Conservation (phyloP, 1,140 invertebrate genomes). For the Teleopsis dalmanni region DNA sequence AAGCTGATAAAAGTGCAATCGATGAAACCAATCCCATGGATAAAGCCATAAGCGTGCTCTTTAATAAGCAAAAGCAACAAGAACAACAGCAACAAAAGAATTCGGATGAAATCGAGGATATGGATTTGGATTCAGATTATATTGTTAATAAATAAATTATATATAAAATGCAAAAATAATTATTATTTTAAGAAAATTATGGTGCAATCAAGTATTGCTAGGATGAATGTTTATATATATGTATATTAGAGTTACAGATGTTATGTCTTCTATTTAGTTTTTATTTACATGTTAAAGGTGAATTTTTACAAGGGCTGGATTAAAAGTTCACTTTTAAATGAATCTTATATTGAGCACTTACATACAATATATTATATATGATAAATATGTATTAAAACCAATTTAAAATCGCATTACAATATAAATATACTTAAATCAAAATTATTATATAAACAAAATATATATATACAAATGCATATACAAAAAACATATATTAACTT, state of each 20-base stretch:
- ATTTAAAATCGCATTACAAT: too few species aligned
- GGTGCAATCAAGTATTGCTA: too few species aligned
- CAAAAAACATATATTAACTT: too few species aligned
- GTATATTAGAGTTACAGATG: too few species aligned
- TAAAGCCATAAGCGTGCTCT: constrained; percentile 26
- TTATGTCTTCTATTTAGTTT: background rate
- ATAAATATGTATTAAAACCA: too few species aligned
- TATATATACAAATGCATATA: too few species aligned
- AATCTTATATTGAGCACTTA: background rate
- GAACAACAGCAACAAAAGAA: constrained; percentile 1
- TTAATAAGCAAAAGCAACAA: constrained; percentile 22
- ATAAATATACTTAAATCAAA: too few species aligned
- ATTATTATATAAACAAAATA: too few species aligned
- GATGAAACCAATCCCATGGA: constrained; percentile 24
- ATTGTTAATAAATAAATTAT: too few species aligned
- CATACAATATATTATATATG: background rate
- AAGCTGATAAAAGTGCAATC: constrained; percentile 9
- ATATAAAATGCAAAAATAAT: too few species aligned
- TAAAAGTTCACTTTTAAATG: constrained; percentile 33
- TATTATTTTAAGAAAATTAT: too few species aligned
- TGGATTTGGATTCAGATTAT: constrained; percentile 9
- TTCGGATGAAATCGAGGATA: constrained; percentile 7
- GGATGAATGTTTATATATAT: background rate
- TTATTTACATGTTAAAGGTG: constrained; percentile 11
- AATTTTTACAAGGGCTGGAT: constrained; percentile 44